Evolutionary conservation across 35 echinoderm and acorn worm species (phyloP).

Genomic region (Lytechinus pictus): DNA sequence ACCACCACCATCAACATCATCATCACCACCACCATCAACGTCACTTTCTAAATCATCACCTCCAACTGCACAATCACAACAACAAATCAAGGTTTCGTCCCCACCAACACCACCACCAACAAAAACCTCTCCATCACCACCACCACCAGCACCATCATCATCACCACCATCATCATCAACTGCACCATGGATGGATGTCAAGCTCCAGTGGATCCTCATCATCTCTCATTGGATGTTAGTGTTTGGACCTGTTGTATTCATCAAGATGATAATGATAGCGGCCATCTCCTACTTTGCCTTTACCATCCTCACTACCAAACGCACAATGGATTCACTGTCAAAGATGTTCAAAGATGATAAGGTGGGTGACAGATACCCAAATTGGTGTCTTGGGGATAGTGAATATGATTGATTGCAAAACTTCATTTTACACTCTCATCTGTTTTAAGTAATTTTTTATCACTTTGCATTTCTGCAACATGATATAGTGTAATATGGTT

Average conservation of each 20-base stretch:
- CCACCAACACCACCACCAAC: not conserved
- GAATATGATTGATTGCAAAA: too few species aligned
- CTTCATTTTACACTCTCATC: not conserved
- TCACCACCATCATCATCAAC: not conserved
- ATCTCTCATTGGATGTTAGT: not conserved
- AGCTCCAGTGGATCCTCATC: not conserved
- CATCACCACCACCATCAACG: not conserved
- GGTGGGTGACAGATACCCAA: not conserved
- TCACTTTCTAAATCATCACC: not conserved
- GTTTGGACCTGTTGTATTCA: not conserved
- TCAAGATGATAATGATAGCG: not conserved
- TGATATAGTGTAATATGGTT: too few species aligned
- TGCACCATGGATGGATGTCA: not conserved
- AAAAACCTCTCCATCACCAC: not conserved
- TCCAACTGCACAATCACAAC: not conserved
- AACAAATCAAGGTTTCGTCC: too few species aligned
- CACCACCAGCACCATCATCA: not conserved
- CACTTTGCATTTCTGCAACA: too few species aligned
- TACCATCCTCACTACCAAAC: not conserved
- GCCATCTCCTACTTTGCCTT: not conserved
- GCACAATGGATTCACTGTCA: not conserved
- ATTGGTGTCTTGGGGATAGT: too few species aligned
- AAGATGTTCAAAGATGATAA: slow-evolving; percentile 39
- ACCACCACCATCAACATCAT: not conserved
- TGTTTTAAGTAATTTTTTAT: too few species aligned